These are phyloP conservation scores for Acanthococcus lagerstroemiae DNA, from an alignment of 2,888 invertebrate genomes.

Conservation along the genomic window DNA sequence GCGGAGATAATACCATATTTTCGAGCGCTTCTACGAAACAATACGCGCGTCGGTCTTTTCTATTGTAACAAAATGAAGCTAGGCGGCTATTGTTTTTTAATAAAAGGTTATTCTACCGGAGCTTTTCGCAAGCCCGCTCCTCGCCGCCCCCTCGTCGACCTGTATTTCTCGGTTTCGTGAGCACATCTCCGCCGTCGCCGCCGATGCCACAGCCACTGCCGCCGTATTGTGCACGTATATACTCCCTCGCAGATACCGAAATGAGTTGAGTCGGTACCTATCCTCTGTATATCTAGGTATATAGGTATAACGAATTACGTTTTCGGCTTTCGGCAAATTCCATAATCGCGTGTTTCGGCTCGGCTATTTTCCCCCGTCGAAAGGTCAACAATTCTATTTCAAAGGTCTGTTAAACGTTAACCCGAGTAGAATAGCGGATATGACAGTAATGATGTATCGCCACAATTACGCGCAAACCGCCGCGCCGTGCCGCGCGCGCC, in stretches of 20 bases:
- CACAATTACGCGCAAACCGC: neutral
- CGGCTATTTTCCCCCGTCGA: neutral
- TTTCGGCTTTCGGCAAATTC: neutral
- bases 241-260: no score
- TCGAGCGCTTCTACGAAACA: conserved; percentile 16
- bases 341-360: no score
- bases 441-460: neutral
- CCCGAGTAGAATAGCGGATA: neutral
- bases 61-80: conserved; percentile 22
- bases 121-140: neutral
- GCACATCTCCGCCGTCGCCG: neutral
- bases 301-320: no score
- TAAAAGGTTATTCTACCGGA: conserved; percentile 18
- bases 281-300: no score
- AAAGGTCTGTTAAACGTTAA: neutral
- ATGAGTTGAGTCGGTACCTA: no score
- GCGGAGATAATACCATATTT: conserved; percentile 7
- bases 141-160: neutral
- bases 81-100: conserved; percentile 22
- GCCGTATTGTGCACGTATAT: neutral
- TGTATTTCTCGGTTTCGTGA: neutral
- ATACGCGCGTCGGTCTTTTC: conserved; percentile 16
- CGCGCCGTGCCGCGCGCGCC: no score
- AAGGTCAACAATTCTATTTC: neutral
- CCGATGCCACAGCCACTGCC: neutral